Percentiles rank a stretch among this genome's conserved stretches.
These are phyloP conservation scores for Choreutis nemorana DNA, from an alignment of 2,888 invertebrate genomes.

Conservation along the genomic window DNA sequence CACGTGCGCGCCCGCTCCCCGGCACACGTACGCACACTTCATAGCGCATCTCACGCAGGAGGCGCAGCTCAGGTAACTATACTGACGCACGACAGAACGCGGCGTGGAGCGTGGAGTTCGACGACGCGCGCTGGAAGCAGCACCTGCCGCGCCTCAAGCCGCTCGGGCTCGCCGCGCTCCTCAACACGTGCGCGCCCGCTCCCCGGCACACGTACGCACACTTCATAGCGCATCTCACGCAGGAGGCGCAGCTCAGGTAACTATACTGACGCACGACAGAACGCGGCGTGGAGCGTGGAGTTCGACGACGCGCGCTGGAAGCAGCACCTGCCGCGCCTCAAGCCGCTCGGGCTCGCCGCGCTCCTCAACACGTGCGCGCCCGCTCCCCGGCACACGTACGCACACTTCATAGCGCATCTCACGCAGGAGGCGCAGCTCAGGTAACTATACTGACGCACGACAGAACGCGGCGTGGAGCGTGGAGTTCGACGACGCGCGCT, in stretches of 20 bases:
- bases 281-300: no score
- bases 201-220: conserved; percentile 82
- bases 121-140: conserved; percentile 76
- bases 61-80: conserved; percentile 67
- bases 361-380: no score
- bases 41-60: conserved; percentile 95
- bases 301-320: no score
- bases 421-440: conserved; percentile 76
- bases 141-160: no score
- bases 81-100: neutral
- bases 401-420: conserved; percentile 86
- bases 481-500: no score
- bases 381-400: conserved; percentile 79
- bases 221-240: conserved; percentile 88
- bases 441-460: no score
- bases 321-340: no score
- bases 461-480: no score
- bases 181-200: conserved; percentile 85
- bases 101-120: neutral
- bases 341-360: no score
- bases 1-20: conserved; percentile 90
- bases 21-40: conserved; percentile 89
- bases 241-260: no score
- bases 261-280: no score
- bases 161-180: conserved; percentile 85